Evolutionary conservation across 2,113 vertebrate species (phyloP), one percentile per base, ranked within the genome.

Genomic region (Astur gentilis): DNA sequence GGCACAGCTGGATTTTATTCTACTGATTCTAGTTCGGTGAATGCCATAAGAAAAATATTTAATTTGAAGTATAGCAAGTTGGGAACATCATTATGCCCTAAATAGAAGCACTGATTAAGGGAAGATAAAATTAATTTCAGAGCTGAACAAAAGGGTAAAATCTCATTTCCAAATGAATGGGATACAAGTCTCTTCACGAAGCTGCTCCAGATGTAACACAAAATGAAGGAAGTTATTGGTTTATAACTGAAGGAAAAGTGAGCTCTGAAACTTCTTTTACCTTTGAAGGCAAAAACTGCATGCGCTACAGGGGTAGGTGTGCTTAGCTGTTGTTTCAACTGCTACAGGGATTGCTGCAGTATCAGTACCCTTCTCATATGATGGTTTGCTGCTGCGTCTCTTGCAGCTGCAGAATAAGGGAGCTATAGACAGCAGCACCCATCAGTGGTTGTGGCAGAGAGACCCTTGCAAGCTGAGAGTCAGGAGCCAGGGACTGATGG

Each of bases 41-140:
- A 83, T 83, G 44, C 57, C n/a, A 11, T 58, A 67, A 85, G 87
- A 87, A 89, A 94, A 91, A 77, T 72, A 52, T 23, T 83, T 88
- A 57, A 77, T 85, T 88, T 85, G 57, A 93, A 77, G 49, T 86
- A 47, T 32, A 91, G 52, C 55, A 73, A 64, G 76, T 61, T 70
- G 40, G 60, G 44, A 86, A 89, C 60, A 61, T 94, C n/a, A 69
- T 79, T 90, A 58, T 64, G 49, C 47, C 61, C 54, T 92, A 84
- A 91, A 67, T 50, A 87, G 93, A 89, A 90, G 36, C 54, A 89
- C 45, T 89, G 81, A 89, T 86, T 70, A 94, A 89, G 34, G 27
- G 55, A 73, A 86, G 89, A 69, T 87, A 83, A 93, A 93, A 95
- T 91, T 65, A 89, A 94, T 95, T 93, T 89, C 42, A 42, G 31